A percentile compares a stretch with the other conserved stretches of the same genome.
Evolutionary conservation across 2,888 invertebrate species (phyloP).

Genomic region (Diogma glabrata): DNA sequence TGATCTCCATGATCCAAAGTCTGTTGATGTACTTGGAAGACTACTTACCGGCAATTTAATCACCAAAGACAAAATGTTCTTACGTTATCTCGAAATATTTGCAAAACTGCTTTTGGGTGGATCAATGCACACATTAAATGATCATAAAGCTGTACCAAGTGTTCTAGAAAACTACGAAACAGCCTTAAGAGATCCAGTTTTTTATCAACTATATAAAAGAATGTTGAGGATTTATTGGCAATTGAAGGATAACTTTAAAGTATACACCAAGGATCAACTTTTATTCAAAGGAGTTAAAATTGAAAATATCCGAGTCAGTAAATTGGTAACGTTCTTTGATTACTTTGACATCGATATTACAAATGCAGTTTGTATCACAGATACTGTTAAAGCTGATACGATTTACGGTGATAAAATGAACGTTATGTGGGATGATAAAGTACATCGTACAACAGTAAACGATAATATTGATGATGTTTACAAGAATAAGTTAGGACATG

Average conservation of each 20-base stretch:
- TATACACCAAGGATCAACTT: constrained; percentile 50
- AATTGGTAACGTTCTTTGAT: constrained; percentile 57
- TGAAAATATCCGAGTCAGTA: constrained; percentile 49
- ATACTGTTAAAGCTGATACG: constrained; percentile 30
- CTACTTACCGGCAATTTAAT: constrained; percentile 43
- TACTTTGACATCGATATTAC: constrained; percentile 51
- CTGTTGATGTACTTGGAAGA: constrained; percentile 40
- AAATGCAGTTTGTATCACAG: constrained; percentile 32
- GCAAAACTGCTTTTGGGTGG: constrained; percentile 44
- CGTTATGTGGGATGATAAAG: too few relatives aligned
- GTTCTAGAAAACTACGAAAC: constrained; percentile 53
- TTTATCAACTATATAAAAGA: constrained; percentile 56
- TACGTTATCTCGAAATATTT: constrained; percentile 40
- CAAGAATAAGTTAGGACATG: too few relatives aligned
- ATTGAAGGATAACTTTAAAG: constrained; percentile 38
- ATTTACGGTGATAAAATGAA: constrained; percentile 28
- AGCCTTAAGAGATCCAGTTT: constrained; percentile 58
- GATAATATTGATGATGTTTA: too few relatives aligned
- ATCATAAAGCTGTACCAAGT: constrained; percentile 27
- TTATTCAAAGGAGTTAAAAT: constrained; percentile 51
- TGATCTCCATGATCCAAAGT: constrained; percentile 33
- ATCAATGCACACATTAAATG: constrained; percentile 26
- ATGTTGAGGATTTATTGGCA: constrained; percentile 48
- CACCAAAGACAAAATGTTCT: constrained; percentile 40
- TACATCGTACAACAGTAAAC: too few relatives aligned